These are phyloP conservation scores for Salmo trutta DNA, from an alignment of 2,797 vertebrate species.

Conservation along the genomic window DNA sequence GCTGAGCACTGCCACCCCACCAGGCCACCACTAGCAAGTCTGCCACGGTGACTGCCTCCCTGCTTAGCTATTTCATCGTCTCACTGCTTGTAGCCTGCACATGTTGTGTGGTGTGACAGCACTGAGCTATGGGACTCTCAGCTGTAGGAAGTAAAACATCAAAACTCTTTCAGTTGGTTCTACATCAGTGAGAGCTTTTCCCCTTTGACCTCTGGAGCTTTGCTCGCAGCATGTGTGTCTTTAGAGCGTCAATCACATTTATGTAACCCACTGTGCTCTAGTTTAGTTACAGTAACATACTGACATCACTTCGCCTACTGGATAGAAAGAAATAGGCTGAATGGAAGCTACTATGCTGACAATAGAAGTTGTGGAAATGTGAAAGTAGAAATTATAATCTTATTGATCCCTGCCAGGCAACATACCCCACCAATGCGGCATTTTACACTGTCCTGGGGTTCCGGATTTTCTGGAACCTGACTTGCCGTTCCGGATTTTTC, in stretches of 20 bases:
- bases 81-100: conserved; percentile 38
- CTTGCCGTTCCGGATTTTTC: neutral
- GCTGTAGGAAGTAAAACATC: neutral
- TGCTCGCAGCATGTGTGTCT: neutral
- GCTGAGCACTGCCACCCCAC: neutral
- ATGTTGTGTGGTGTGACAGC: conserved; percentile 62
- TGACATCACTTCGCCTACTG: neutral
- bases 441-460: neutral
- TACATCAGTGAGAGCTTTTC: neutral
- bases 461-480: neutral
- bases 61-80: neutral
- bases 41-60: neutral
- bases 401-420: neutral
- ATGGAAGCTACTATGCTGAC: no score
- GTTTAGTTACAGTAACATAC: neutral
- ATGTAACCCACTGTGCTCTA: neutral
- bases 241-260: neutral
- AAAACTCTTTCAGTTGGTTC: neutral
- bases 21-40: neutral
- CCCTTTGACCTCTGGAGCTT: neutral
- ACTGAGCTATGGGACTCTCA: neutral
- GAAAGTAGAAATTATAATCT: neutral
- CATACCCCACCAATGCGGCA: neutral
- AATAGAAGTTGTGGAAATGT: no score
- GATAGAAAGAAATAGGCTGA: neutral